Base-by-base conservation (phyloP, 2,797 vertebrate genomes). In the Trematomus bernacchii region DNA sequence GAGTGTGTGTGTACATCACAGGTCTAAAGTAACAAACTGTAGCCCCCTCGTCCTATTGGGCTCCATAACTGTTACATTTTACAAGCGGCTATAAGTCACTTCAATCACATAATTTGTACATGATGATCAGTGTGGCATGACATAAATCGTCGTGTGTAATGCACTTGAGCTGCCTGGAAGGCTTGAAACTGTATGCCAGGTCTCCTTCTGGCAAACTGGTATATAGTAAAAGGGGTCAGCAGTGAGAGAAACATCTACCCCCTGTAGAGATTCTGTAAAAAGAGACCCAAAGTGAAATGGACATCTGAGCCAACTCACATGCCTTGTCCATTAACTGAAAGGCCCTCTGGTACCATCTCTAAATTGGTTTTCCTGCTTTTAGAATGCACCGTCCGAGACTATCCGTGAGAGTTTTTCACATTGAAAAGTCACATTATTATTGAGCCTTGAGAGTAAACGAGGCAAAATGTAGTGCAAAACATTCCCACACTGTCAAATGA, bases 221-320 rank as follows among this genome's bases (percentile, higher is more conserved):
- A 77, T 75, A 85, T 46, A 76, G 73, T 37, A 47, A 61, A 53
- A 71, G 1, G 9, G n/a, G 58, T 71, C 53, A 61, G 60, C 44
- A 58, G 66, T 71, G 50, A 46, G 71, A 71, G 52, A 59, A 82
- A 75, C 79, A 87, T 58, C 77, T 10, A 76, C 80, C 81, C 80
- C 88, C 86, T 64, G 80, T 23, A 27, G 89, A 71, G 85, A 76
- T 79, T 82, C 80, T 82, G 87, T 86, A 90, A 91, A 91, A 79
- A 70, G 88, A 92, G 76, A 85, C 68, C 71, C 67, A 80, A 89
- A 87, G 58, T 73, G 57, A 85, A 83, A 73, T 50, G 75, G 79
- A 89, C 90, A 90, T 86, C 89, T 85, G 87, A 85, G 77, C 76
- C 85, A 92, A 86, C 40, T 55, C 16, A 2, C 76, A 82, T 80